phyloP scores from a whole-genome alignment of 2,113 vertebrate species.

The Rousettus leschenaultii region DNA sequence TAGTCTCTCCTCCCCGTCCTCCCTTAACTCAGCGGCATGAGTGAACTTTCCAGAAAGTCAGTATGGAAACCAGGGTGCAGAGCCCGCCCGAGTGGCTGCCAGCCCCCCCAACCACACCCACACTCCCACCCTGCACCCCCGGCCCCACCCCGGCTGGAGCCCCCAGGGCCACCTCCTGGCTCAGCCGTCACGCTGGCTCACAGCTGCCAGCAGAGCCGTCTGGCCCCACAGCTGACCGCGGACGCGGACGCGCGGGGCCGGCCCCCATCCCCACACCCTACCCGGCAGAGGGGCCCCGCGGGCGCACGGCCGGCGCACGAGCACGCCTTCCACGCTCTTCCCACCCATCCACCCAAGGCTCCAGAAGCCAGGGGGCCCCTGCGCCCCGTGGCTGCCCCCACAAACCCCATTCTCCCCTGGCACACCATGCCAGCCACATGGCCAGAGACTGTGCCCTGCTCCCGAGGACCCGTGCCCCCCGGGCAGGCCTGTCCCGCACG shows the following conservation, averaged over 20 bases:
- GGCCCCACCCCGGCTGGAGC: neutral
- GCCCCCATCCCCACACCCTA: no score
- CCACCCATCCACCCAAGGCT: neutral
- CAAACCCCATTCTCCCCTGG: neutral
- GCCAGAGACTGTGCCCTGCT: neutral
- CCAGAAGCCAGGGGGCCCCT: neutral
- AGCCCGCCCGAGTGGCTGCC: no score
- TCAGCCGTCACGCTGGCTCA: neutral
- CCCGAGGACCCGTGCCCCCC: neutral
- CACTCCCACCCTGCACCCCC: no score
- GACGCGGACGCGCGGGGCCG: neutral
- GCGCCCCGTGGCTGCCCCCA: neutral
- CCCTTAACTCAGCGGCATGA: neutral
- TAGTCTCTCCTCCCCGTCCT: rapidly evolving
- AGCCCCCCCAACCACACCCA: neutral
- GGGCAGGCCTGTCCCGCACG: no score
- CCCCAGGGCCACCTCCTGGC: neutral
- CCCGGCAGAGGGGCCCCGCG: neutral
- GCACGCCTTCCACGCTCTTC: no score
- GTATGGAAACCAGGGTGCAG: neutral
- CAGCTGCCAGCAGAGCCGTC: neutral
- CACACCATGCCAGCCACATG: rapidly evolving
- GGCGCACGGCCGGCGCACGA: neutral
- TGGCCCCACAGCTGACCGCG: neutral
- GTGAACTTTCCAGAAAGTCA: neutral